Evolutionary conservation across 2,113 vertebrate genomes (phyloP).

Genomic region (Addax nasomaculatus): DNA sequence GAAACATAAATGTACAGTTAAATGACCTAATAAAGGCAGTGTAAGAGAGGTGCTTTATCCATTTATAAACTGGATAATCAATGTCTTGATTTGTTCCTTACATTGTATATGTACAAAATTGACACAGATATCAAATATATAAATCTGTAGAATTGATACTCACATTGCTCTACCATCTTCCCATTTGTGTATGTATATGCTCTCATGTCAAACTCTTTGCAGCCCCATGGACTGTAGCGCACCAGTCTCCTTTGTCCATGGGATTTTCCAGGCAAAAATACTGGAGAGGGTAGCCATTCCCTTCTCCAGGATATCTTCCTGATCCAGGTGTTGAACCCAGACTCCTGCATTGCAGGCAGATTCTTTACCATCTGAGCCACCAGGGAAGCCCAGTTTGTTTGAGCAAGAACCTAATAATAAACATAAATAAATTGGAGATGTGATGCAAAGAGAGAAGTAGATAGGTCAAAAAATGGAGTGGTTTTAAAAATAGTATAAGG

Average conservation of each 20-base stretch:
- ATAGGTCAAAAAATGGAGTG: not conserved
- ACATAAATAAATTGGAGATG: not conserved
- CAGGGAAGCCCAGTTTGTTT: not conserved
- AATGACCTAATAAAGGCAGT: not conserved
- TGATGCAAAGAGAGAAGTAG: not conserved
- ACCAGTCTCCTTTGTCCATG: not conserved
- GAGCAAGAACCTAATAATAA: not conserved
- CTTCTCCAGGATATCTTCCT: not conserved
- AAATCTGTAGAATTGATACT: not conserved
- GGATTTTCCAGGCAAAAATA: not conserved
- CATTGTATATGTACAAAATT: not conserved
- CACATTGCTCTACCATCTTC: conserved; percentile 11
- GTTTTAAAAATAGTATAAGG: not conserved
- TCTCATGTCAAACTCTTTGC: not conserved
- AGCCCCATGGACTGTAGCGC: not conserved
- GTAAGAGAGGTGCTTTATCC: not conserved
- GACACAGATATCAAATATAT: not conserved
- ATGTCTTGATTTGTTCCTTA: not conserved
- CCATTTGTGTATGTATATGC: not conserved
- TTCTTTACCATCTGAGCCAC: not conserved
- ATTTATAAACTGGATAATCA: not conserved
- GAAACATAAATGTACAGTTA: not conserved
- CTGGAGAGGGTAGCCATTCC: not conserved
- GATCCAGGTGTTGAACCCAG: not conserved
- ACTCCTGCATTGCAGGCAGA: not conserved